A percentile compares a stretch with the other conserved stretches of the same genome.
Conservation (phyloP, 2,888 invertebrate species). For the Argyresthia albistria region DNA sequence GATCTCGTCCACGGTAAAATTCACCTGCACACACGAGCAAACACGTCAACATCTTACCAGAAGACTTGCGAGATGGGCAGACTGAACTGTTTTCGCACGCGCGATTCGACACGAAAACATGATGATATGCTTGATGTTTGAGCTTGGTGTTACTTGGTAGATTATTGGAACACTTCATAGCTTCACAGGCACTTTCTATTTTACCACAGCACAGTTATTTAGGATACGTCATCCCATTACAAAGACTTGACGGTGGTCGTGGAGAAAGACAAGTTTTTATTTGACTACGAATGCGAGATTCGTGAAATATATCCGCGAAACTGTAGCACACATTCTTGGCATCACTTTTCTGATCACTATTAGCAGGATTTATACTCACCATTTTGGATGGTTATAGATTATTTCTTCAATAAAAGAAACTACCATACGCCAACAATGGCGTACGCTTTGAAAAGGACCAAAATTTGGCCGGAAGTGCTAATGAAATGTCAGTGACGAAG, state of each 20-base stretch:
- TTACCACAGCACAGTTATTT: slow-evolving; percentile 32
- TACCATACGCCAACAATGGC: slow-evolving; percentile 91
- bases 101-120: slow-evolving; percentile 34
- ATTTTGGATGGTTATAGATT: slow-evolving; percentile 90
- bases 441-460: slow-evolving; percentile 85
- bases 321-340: slow-evolving; percentile 27
- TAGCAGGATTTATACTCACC: slow-evolving; percentile 69
- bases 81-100: slow-evolving; percentile 34
- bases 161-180: slow-evolving; percentile 6
- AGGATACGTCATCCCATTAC: slow-evolving; percentile 59
- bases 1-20: slow-evolving; percentile 99
- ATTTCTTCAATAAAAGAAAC: slow-evolving; percentile 77
- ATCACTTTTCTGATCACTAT: slow-evolving; percentile 38
- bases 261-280: slow-evolving; percentile 26
- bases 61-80: slow-evolving; percentile 20
- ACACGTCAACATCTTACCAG: slow-evolving; percentile 37
- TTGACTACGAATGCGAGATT: slow-evolving; percentile 22
- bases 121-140: neutral
- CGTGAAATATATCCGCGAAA: slow-evolving; percentile 41
- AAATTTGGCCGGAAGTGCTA: slow-evolving; percentile 47
- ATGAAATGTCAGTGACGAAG: slow-evolving; percentile 19
- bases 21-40: slow-evolving; percentile 84
- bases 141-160: neutral
- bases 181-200: slow-evolving; percentile 25
- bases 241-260: slow-evolving; percentile 36